Conservation (phyloP, 2,113 vertebrate genomes). For the Mastomys coucha region DNA sequence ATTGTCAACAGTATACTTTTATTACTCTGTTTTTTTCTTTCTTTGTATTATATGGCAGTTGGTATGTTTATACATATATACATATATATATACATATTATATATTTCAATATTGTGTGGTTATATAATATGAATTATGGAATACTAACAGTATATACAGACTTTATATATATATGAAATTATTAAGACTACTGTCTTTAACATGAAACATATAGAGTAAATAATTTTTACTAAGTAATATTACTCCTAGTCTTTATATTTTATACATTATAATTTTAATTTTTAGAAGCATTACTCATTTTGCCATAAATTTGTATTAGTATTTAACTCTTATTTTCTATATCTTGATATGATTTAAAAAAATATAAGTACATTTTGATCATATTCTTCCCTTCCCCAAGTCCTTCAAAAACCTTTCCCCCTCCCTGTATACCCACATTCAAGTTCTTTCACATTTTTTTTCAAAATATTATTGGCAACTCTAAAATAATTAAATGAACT, state of each 20-base stretch:
- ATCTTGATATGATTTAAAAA: not conserved
- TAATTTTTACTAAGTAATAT: not conserved
- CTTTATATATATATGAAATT: not conserved
- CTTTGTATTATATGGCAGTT: not conserved
- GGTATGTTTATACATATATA: not conserved
- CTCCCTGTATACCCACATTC: not conserved
- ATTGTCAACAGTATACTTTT: not conserved
- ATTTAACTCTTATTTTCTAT: not conserved
- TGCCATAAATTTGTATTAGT: too few relatives aligned
- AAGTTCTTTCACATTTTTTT: not conserved
- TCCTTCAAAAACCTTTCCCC: not conserved
- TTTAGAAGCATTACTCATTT: not conserved
- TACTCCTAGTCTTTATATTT: not conserved
- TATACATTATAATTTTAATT: not conserved
- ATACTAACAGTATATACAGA: not conserved
- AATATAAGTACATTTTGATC: not conserved
- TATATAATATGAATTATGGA: not conserved
- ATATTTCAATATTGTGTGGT: not conserved
- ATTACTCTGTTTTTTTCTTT: not conserved
- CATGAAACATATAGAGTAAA: constrained; percentile 16
- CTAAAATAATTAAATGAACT: not conserved
- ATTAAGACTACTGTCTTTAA: not conserved
- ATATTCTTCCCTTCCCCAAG: not conserved
- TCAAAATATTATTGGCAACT: not conserved
- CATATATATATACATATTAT: too few relatives aligned